Percentiles rank a stretch among this genome's conserved stretches.
These are phyloP conservation scores for Chromobotia macracanthus DNA, from an alignment of 2,797 vertebrate species.

Conservation along the genomic window DNA sequence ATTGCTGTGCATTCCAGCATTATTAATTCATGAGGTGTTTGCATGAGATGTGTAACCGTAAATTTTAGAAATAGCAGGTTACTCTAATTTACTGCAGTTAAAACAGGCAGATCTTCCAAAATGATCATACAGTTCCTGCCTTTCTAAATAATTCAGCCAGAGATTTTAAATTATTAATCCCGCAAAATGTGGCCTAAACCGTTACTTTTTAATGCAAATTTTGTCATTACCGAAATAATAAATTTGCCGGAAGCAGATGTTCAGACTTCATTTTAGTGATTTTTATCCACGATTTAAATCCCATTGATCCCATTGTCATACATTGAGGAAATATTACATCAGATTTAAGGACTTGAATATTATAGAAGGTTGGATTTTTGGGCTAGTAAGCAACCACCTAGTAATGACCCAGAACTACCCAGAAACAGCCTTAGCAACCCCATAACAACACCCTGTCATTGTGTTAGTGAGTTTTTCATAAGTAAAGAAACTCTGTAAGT, in stretches of 20 bases:
- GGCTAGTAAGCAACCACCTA: too few species aligned
- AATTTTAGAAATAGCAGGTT: background rate
- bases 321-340: too few species aligned
- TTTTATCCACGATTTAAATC: background rate
- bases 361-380: too few species aligned
- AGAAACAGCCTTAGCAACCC: too few species aligned
- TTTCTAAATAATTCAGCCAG: background rate
- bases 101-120: background rate
- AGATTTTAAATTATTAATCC: background rate
- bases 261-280: background rate
- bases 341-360: too few species aligned
- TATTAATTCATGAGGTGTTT: too few species aligned
- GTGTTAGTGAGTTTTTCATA: too few species aligned
- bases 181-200: background rate
- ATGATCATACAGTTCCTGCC: background rate
- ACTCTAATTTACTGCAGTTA: background rate
- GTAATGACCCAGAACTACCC: too few species aligned
- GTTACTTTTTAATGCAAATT: background rate
- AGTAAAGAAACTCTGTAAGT: too few species aligned
- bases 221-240: background rate
- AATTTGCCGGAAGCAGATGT: background rate
- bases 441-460: too few species aligned
- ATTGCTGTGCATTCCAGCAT: too few species aligned
- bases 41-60: background rate
- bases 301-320: too few species aligned